These are phyloP conservation scores for Spodoptera littoralis DNA, from an alignment of 2,888 invertebrate species.

Conservation along the genomic window DNA sequence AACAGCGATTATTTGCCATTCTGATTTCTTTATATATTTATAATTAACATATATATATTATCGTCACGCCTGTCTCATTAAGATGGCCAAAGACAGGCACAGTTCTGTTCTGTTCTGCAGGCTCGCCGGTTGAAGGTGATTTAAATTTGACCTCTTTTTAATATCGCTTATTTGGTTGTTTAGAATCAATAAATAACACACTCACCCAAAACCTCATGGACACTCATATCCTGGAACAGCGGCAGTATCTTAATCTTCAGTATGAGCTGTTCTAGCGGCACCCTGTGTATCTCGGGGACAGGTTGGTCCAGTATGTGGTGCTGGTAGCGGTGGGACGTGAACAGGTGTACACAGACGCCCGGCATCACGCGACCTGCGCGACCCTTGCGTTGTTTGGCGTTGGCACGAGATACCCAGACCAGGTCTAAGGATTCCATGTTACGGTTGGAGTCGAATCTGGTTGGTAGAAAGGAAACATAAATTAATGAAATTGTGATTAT, in stretches of 20 bases:
- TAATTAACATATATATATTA: no score
- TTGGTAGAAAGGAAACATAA: no score
- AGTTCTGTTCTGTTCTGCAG: no score
- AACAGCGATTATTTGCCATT: no score
- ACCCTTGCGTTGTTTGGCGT: conserved; percentile 96
- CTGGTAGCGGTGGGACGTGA: conserved; percentile 92
- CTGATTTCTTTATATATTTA: no score
- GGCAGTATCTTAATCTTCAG: conserved; percentile 93
- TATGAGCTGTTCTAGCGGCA: conserved; percentile 95
- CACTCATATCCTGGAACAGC: conserved; percentile 80
- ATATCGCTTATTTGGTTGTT: not conserved
- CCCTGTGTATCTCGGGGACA: conserved; percentile 96
- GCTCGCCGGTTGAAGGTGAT: no score
- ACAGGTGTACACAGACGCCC: conserved; percentile 96
- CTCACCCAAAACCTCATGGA: conserved; percentile 87
- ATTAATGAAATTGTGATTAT: no score
- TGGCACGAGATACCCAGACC: conserved; percentile 97
- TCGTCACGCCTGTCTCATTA: no score
- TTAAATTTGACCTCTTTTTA: no score
- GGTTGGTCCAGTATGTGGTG: conserved; percentile 92
- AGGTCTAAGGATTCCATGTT: conserved; percentile 96
- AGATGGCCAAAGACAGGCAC: no score
- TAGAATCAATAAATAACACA: conserved; percentile 1
- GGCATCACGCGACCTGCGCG: conserved; percentile 97
- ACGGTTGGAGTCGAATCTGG: conserved; percentile 93